Evolutionary conservation across 1,140 invertebrate species (phyloP).

Genomic region (Leptinotarsa defecta): DNA sequence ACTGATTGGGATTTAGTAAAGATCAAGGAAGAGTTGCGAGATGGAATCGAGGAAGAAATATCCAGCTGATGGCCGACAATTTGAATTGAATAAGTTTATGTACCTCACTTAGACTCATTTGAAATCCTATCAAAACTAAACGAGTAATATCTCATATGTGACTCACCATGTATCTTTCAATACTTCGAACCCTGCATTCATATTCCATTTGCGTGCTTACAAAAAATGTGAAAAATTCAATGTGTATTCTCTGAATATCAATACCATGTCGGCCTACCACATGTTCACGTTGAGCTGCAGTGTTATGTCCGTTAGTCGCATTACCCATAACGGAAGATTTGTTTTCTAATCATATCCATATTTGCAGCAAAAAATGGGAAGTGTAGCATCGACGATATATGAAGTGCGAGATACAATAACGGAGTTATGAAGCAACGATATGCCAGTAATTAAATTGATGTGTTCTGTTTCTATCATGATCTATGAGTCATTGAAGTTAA

Average conservation of each 20-base stretch:
- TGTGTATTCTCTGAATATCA: conserved; percentile 1
- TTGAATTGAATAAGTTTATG: too few species aligned
- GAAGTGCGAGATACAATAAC: conserved; percentile 2
- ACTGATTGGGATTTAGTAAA: too few species aligned
- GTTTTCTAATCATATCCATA: not conserved
- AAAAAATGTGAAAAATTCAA: conserved; percentile 1
- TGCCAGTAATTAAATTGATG: not conserved
- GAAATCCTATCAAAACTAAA: too few species aligned
- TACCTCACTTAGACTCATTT: too few species aligned
- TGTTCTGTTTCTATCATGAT: too few species aligned
- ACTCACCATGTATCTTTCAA: not conserved
- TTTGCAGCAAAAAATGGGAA: not conserved
- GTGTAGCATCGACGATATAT: not conserved
- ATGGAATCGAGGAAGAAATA: too few species aligned
- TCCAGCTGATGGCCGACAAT: too few species aligned
- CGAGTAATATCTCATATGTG: not conserved
- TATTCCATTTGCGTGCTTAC: not conserved
- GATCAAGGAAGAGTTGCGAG: too few species aligned
- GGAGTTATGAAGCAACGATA: not conserved
- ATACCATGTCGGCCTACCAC: conserved; percentile 3
- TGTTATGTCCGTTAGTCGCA: not conserved
- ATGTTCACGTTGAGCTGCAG: not conserved
- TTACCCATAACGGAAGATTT: not conserved
- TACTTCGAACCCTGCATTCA: not conserved
- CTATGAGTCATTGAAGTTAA: too few species aligned